phyloP scores from a whole-genome alignment of 1,140 invertebrate species.

The Chionoecetes opilio region DNA sequence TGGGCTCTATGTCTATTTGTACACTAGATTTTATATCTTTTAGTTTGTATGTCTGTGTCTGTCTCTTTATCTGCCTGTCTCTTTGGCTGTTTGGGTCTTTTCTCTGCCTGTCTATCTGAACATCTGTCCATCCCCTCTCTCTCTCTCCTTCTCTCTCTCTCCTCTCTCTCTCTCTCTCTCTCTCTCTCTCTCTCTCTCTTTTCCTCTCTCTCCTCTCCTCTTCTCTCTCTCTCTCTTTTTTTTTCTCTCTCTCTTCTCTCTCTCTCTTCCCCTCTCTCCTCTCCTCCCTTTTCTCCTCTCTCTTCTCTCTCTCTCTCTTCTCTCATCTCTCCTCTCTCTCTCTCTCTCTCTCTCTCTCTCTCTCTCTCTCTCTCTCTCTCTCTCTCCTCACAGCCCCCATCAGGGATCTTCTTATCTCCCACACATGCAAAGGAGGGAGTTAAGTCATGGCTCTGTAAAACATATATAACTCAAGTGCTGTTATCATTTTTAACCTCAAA shows the following conservation, averaged over 20 bases:
- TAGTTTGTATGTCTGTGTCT: too few species aligned
- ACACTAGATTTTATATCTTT: too few species aligned
- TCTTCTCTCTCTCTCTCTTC: neutral
- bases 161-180: neutral
- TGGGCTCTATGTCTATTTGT: neutral
- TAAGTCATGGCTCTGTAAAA: too few species aligned
- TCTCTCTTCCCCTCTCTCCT: neutral
- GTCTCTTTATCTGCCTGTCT: too few species aligned
- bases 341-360: neutral
- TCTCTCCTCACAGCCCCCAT: too few species aligned
- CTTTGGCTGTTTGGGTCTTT: too few species aligned
- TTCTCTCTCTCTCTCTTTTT: neutral
- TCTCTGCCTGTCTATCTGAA: too few species aligned
- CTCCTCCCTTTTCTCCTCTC: neutral
- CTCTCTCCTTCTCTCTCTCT: neutral
- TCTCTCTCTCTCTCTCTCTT: neutral
- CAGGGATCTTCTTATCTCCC: too few species aligned
- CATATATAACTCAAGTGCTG: too few species aligned
- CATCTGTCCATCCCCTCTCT: neutral
- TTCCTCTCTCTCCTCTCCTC: neutral
- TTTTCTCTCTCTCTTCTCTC: neutral
- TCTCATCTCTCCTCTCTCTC: neutral
- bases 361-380: too few species aligned
- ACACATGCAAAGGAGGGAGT: too few species aligned
- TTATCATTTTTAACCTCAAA: too few species aligned